Evolutionary conservation across 92 coral and sea anemone species (phyloP), one percentile per base, ranked within the genome.

Genomic region (Plumapathes pennacea): DNA sequence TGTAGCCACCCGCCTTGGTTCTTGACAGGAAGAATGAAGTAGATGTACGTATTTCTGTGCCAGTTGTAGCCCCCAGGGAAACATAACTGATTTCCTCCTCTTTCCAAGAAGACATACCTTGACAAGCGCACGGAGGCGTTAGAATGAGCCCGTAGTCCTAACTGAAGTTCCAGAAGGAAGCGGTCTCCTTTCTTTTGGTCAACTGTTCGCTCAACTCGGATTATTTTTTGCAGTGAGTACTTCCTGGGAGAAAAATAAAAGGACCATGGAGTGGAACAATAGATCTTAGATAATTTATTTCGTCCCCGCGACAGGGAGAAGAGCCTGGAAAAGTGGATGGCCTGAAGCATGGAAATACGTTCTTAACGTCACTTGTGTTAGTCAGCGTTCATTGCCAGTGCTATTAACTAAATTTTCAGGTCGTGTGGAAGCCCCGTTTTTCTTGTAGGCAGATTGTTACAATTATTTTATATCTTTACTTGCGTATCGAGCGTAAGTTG

Each of bases 1-100:
- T 57, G 47, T 8, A 69, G 47, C 76, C 76, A 69, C 47, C 52
- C 47, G 11, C 56, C 67, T 33, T 69, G 76, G 24, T 69, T 40
- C 38, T 69, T 69, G n/a, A 69, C 39, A 4, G 76, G 60, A 5
- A 69, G 38, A 15, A 69, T 44, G n/a, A 69, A 22, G 32, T 69
- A 57, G 3, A 69, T 57, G 9, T 10, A 33, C 1, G 67, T 32
- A 5, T 69, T 31, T 25, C 25, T 46, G 24, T 50, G 55, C 76
- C 76, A 69, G 10, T 15, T 50, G 4, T 55, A 18, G 4, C 76
- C 76, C 43, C 15, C 18, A 12, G 76, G 76, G 13, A 69, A 15
- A 48, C 76, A 69, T 49, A 69, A 51, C 15, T 29, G 18, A 5
- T 18, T 25, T 23, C 29, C 34, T 24, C 40, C 57, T 48, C 57